These are phyloP conservation scores for Trogon melanurus DNA, from an alignment of 2,113 vertebrate genomes.

Conservation along the genomic window DNA sequence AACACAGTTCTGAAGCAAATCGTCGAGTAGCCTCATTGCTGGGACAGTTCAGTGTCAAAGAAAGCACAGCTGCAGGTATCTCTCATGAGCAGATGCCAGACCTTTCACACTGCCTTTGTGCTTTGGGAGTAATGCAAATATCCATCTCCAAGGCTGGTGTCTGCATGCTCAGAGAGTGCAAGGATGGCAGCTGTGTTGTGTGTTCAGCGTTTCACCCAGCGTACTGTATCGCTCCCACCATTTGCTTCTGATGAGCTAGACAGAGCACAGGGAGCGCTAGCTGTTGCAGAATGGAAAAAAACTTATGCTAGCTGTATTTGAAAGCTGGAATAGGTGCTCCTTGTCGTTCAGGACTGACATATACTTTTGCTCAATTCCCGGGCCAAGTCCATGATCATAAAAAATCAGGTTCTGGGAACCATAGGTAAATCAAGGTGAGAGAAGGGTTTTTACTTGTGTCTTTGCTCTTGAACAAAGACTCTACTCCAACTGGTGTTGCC, in stretches of 20 bases:
- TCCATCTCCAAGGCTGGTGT: not conserved
- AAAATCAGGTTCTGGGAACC: not conserved
- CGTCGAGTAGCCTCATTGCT: not conserved
- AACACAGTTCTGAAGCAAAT: not conserved
- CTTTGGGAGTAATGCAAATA: not conserved
- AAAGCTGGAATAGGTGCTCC: not conserved
- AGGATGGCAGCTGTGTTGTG: not conserved
- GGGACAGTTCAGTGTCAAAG: not conserved
- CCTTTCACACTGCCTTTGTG: not conserved
- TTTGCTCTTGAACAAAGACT: not conserved
- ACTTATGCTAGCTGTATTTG: not conserved
- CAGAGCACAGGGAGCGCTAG: fast-evolving
- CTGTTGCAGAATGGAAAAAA: not conserved
- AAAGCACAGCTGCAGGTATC: not conserved
- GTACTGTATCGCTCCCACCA: not conserved
- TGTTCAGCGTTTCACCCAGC: not conserved
- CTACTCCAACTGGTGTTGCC: not conserved
- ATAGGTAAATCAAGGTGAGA: not conserved
- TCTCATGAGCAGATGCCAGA: not conserved
- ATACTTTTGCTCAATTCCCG: not conserved
- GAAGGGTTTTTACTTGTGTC: not conserved
- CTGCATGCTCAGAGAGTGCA: not conserved
- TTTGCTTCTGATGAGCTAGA: not conserved
- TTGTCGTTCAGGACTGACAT: not conserved
- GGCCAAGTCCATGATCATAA: not conserved